Conservation (phyloP, 2,113 vertebrate species). For the Sceloporus tristichus region DNA sequence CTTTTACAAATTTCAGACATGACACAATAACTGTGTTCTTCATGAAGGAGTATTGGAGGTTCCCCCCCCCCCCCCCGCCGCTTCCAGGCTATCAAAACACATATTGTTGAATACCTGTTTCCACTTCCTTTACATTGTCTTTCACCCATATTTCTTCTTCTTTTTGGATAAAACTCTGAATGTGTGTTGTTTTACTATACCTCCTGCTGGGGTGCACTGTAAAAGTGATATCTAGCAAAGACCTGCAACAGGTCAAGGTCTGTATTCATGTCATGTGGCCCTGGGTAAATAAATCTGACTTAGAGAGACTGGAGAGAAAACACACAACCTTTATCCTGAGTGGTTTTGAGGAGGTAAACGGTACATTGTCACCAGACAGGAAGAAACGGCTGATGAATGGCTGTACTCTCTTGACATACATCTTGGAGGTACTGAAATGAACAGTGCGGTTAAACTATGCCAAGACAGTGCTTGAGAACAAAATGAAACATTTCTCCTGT, state of each 20-base stretch:
- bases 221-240: background rate
- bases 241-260: background rate
- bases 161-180: too few species aligned
- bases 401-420: background rate
- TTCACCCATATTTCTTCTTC: too few species aligned
- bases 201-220: too few species aligned
- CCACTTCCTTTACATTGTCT: too few species aligned
- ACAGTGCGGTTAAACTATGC: background rate
- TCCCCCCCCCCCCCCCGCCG: too few species aligned
- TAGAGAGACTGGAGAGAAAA: background rate
- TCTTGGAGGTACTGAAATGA: background rate
- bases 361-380: background rate
- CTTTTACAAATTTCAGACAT: too few species aligned
- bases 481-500: background rate
- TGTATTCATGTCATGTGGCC: background rate
- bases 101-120: too few species aligned
- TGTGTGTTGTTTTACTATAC: too few species aligned
- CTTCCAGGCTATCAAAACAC: too few species aligned
- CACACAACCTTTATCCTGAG: background rate
- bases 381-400: background rate
- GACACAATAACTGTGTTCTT: too few species aligned
- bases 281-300: background rate
- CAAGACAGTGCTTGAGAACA: background rate
- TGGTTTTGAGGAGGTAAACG: background rate
- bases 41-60: too few species aligned